Base-by-base conservation (phyloP, 2,113 vertebrate species). In the Laterallus jamaicensis region DNA sequence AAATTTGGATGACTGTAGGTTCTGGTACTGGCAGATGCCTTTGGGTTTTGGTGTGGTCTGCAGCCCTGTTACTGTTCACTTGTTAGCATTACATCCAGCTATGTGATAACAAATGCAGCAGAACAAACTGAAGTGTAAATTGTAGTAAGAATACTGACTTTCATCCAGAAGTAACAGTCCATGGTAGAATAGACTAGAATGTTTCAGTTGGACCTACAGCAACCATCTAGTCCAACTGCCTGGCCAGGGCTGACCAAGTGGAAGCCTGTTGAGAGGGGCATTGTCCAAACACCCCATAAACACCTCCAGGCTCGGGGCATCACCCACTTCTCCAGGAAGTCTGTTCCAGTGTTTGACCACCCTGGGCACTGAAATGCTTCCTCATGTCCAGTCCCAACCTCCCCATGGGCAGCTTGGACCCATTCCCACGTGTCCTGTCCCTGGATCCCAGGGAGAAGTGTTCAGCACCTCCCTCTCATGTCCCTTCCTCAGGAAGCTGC, bases 381-480 rank as follows among this genome's bases (percentile, higher is more conserved):
- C 50, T 78, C 10, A 20, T 21, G 20, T 76, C 63, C n/a, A 69
- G 37, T 55, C 39, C 60, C 15, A 82, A 55, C 40, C 28, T 47
- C 17, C 24, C 39, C 39, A 54, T 16, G 17, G 3, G 4, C 37
- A 54, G 39, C 47, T 60, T 47, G 60, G 70, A 69, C 55, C 55
- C 9, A 26, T 28, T 75, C 28, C 28, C 12, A 28, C 0, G 1
- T 0, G 0, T 39, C 15, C 18, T 68, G 1, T 59, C 9, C 7
- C 54, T 59, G 37, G 31, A 32, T 74, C 11, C 35, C 25, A 37
- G 16, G 44, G 22, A 64, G 44, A 81, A 59, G 44, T 58, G 16
- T 11, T 66, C 26, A 81, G 52, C 20, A n/a, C 14, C 32, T 54
- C 28, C 10, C 14, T 39, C 2, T 75, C 24, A 39, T 13, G 0